Conservation (phyloP, 2,113 vertebrate species). For the Alces alces region DNA sequence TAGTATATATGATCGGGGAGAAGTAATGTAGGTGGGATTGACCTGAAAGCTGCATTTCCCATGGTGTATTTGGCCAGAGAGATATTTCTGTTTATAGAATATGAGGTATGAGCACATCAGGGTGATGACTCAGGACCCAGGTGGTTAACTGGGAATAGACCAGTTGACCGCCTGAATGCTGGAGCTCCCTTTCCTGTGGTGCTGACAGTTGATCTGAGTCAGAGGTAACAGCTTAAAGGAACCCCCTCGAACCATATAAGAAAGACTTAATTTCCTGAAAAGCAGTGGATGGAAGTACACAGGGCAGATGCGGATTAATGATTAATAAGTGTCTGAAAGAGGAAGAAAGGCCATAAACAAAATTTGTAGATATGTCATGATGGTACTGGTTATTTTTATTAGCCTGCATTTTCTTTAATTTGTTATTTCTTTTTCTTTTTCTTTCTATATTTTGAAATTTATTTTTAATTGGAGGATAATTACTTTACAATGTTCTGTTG, state of each 20-base stretch:
- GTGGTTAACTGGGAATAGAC: too few species aligned
- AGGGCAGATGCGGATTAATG: not conserved
- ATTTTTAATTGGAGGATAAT: not conserved
- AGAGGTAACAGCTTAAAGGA: not conserved
- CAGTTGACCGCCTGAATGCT: not conserved
- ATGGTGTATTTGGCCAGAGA: not conserved
- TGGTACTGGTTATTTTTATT: not conserved
- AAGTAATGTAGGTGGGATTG: not conserved
- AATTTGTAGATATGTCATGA: not conserved
- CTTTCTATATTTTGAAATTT: not conserved
- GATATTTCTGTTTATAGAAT: not conserved
- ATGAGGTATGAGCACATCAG: not conserved
- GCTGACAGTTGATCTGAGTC: not conserved
- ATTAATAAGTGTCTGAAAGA: not conserved
- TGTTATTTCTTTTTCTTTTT: not conserved
- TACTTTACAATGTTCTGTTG: not conserved
- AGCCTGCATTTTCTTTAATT: not conserved
- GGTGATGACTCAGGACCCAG: not conserved
- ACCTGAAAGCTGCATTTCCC: not conserved
- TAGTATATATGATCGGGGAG: not conserved
- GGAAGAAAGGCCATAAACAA: not conserved
- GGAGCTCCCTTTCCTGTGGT: not conserved
- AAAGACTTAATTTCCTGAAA: not conserved
- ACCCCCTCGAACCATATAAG: not conserved
- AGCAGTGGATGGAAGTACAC: too few species aligned